Evolutionary conservation across 2,888 invertebrate species (phyloP).

Genomic region (Therioaphis trifolii): DNA sequence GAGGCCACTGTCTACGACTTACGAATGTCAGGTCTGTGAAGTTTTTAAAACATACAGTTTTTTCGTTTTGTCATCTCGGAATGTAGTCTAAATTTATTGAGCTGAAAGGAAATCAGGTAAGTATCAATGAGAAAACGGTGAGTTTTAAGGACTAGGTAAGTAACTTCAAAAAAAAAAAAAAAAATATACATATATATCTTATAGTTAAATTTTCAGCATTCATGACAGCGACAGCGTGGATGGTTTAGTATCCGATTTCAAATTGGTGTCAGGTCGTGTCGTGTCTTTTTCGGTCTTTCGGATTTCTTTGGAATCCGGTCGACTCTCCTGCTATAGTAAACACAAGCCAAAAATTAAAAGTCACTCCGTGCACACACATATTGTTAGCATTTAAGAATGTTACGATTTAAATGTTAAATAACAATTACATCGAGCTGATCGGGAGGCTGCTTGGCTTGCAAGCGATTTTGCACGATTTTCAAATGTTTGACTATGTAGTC

Average conservation of each 20-base stretch:
- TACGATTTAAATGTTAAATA: background rate
- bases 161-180: no score
- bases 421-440: constrained; percentile 40
- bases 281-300: constrained; percentile 60
- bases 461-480: constrained; percentile 79
- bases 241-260: constrained; percentile 51
- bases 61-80: background rate
- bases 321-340: constrained; percentile 28
- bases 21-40: background rate
- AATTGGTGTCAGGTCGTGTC: constrained; percentile 49
- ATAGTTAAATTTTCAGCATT: constrained; percentile 2
- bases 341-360: background rate
- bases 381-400: no score
- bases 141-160: constrained; percentile 17
- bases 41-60: background rate
- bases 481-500: constrained; percentile 92
- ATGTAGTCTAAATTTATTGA: background rate
- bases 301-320: constrained; percentile 54
- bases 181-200: constrained; percentile 33
- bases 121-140: constrained; percentile 22
- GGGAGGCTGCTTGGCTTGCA: constrained; percentile 45
- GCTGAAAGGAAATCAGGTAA: background rate
- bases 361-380: no score
- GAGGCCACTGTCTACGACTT: no score
- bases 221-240: constrained; percentile 49